A percentile compares a stretch with the other conserved stretches of the same genome.
These are phyloP conservation scores for Planococcus citri DNA, from an alignment of 1,140 invertebrate species.

Conservation along the genomic window DNA sequence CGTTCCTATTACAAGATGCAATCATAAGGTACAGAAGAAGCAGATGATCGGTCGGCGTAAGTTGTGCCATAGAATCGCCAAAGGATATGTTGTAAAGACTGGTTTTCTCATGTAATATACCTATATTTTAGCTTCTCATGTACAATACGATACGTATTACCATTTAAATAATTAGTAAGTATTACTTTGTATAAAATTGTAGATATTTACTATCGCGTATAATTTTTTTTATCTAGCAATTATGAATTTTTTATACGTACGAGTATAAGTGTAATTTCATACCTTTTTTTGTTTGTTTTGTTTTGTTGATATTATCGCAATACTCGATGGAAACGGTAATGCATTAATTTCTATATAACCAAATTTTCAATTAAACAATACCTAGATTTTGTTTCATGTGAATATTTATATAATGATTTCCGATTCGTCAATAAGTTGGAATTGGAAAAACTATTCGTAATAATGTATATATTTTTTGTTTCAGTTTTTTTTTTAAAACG, in stretches of 20 bases:
- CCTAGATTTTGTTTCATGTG: not conserved
- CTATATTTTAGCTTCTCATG: not conserved
- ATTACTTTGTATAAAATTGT: not conserved
- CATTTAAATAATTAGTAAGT: not conserved
- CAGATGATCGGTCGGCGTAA: not conserved
- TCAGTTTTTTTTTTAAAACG: not conserved
- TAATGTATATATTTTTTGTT: not conserved
- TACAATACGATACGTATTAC: not conserved
- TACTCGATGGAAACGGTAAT: not conserved
- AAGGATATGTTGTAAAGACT: constrained; percentile 3
- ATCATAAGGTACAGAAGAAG: not conserved
- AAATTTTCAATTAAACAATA: not conserved
- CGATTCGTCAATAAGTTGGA: not conserved
- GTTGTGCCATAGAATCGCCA: not conserved
- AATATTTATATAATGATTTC: not conserved
- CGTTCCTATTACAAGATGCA: not conserved
- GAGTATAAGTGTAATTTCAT: not conserved
- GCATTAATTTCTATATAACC: not conserved
- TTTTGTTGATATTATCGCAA: not conserved
- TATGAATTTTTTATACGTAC: not conserved
- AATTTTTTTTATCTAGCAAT: not conserved
- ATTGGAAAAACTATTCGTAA: not conserved
- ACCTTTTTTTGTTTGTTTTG: not conserved
- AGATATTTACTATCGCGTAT: not conserved
- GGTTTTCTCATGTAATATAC: not conserved